Evolutionary conservation across 2,888 invertebrate species (phyloP), one percentile per base, ranked within the genome.

Genomic region (Caenorhabditis sinica): DNA sequence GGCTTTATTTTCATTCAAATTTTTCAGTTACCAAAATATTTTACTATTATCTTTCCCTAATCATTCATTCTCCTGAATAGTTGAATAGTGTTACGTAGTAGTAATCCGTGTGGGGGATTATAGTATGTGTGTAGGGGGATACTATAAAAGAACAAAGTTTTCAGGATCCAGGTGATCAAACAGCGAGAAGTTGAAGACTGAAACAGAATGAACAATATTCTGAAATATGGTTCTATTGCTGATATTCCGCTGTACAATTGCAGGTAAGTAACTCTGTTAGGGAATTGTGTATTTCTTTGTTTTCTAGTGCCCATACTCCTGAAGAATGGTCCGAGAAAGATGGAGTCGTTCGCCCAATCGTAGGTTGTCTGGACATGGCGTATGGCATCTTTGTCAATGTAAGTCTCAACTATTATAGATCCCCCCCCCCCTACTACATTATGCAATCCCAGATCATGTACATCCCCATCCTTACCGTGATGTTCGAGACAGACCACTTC

Each of bases 171-270:
- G 45, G 30, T 28, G 20, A 40, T 40, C 61, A 28, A 20, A 20
- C 45, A 45, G 15, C 45, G 17, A 4, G 15, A 5, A 20, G 8
- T 49, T n/a, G 0, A 1, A 56, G n/a, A n/a, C n/a, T n/a, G n/a
- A n/a, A n/a, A n/a, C n/a, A 49, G 2, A 15, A 81, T 81, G 81
- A 74, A 81, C 53, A 65, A 72, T 28, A 73, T 81, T 40, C 2
- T 73, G 20, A 45, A 74, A 23, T 81, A 81, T 23, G 81, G 81
- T 30, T 73, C 73, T 20, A 73, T 81, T 40, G 33, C 56, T 9
- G 61, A 30, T 11, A 81, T 73, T 53, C 81, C 81, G 4, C 28
- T 81, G 13, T 81, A 81, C 65, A 61, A 81, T n/a, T 81, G 81
- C 77, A 77, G 77, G 77, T 77, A 17, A 23, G 61, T 40, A 2